Percentiles rank a stretch among this genome's conserved stretches.
These are phyloP conservation scores for Lordiphosa andalusiaca DNA, from an alignment of 2,888 invertebrate genomes.

Conservation along the genomic window DNA sequence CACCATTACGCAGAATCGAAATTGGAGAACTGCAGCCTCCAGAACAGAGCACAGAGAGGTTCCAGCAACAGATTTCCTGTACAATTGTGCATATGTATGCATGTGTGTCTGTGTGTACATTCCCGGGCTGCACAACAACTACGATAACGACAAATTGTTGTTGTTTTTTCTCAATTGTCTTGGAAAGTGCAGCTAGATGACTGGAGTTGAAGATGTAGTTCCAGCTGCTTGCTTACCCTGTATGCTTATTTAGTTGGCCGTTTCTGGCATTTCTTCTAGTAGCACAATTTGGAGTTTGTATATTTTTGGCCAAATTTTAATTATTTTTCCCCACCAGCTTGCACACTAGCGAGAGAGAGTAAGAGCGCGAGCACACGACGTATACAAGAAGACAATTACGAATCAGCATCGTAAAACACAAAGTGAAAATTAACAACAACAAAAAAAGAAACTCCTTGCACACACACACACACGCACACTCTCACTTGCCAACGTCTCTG, in stretches of 20 bases:
- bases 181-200: conserved; percentile 10
- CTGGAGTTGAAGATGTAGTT: conserved; percentile 1
- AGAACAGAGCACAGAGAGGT: conserved; percentile 24
- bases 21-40: conserved; percentile 36
- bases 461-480: neutral
- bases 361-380: conserved; percentile 43
- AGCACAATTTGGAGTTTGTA: conserved; percentile 1
- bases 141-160: conserved; percentile 24
- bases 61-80: conserved; percentile 73
- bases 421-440: conserved; percentile 37
- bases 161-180: conserved; percentile 5
- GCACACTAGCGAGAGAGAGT: conserved; percentile 31
- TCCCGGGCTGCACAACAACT: conserved; percentile 56
- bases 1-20: conserved; percentile 65
- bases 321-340: conserved; percentile 7
- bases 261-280: neutral
- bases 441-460: conserved; percentile 20
- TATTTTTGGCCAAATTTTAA: conserved; percentile 2
- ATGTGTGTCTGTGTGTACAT: conserved; percentile 32
- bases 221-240: neutral
- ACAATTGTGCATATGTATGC: conserved; percentile 27
- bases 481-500: no score
- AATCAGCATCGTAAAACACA: conserved; percentile 60
- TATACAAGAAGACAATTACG: conserved; percentile 72
- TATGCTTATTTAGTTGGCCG: no score